Base-by-base conservation (phyloP, 1,140 invertebrate genomes). In the Zaprionus vittiger region DNA sequence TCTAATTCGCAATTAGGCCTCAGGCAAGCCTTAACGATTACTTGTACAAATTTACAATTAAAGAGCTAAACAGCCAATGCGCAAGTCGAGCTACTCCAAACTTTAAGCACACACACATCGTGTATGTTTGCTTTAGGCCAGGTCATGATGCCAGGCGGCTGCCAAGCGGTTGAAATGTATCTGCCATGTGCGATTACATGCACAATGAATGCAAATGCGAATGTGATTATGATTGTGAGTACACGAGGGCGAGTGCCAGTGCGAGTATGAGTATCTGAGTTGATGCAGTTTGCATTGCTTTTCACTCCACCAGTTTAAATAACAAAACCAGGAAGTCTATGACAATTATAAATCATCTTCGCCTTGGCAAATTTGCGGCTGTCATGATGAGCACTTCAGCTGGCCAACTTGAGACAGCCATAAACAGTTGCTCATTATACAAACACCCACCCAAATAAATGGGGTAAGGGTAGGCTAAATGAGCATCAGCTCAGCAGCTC, bases 321-420 rank as follows among this genome's bases (percentile, higher is more conserved):
- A 86, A 77, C 68, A 70, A 70, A 84, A 89, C 84, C 83, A 87
- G 83, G 83, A 87, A 87, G 83, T 87, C 84, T 81, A 87, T 84
- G 83, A 87, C 83, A 87, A 89, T 87, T 87, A 87, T 87, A 87
- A 87, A 87, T 87, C 83, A 87, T 87, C 83, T 81, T 84, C 72
- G 84, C 71, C 81, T 74, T 72, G 78, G 82, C 78, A 65, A 79
- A 89, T 87, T 89, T 77, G 73, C 78, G 71, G 81, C 81, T 84
- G 83, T 87, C 83, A 87, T 84, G 83, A 81, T 89, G 83, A 78
- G 81, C 84, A 89, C 84, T 89, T 81, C 73, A 87, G 49, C 78
- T 83, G 73, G 85, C 68, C 83, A 87, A 56, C 65, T 67, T 61
- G 60, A 80, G 74, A 67, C 82, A 70, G 57, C 73, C 47, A 67